phyloP scores from a whole-genome alignment of 1,140 invertebrate species.

The Cotesia glomerata region DNA sequence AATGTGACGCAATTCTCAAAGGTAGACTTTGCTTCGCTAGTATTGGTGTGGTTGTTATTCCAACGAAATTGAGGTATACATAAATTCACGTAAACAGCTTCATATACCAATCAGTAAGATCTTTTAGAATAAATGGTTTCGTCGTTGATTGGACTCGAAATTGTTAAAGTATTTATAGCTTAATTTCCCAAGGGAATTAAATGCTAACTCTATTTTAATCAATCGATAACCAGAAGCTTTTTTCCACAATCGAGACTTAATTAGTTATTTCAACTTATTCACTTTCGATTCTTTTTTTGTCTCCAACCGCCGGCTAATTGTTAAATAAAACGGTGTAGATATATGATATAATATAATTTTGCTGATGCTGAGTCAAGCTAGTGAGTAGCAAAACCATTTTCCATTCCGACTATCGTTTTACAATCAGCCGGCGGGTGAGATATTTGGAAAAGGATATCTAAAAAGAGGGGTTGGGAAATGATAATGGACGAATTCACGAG shows the following conservation, averaged over 20 bases:
- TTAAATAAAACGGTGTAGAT: background rate
- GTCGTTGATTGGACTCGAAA: conserved; percentile 44
- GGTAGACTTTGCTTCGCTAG: background rate
- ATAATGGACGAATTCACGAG: conserved; percentile 29
- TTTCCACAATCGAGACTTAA: background rate
- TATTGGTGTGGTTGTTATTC: background rate
- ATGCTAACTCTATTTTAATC: background rate
- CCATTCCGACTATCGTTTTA: conserved; percentile 28
- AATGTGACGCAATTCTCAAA: conserved; percentile 11
- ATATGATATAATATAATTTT: conserved; percentile 4
- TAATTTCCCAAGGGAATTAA: background rate
- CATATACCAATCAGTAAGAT: conserved; percentile 16
- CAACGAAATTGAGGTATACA: background rate
- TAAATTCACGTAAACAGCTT: conserved; percentile 2
- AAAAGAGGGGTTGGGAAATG: background rate
- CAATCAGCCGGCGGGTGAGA: background rate
- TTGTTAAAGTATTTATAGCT: conserved; percentile 34
- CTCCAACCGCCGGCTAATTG: background rate
- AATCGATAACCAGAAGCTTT: conserved; percentile 6
- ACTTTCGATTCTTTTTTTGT: too few species aligned
- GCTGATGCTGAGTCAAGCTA: conserved; percentile 18
- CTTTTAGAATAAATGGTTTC: conserved; percentile 37
- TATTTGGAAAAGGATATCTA: background rate
- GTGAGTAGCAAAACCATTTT: conserved; percentile 26
- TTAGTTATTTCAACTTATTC: too few species aligned